A percentile compares a stretch with the other conserved stretches of the same genome.
Evolutionary conservation across 2,888 invertebrate genomes (phyloP).

Genomic region (Loripinus fragilis): DNA sequence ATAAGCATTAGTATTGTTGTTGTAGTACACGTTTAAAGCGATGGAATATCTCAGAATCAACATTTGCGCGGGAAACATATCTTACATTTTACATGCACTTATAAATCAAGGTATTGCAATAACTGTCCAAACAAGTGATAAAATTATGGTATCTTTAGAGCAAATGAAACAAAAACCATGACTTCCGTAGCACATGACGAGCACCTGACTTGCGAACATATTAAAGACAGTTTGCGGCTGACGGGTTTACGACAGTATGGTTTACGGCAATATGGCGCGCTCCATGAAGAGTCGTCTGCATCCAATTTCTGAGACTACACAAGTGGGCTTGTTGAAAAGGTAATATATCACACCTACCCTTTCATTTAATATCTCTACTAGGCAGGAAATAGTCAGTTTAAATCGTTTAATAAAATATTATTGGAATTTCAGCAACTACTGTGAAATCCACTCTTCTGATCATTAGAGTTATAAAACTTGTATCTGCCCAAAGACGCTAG

Average conservation of each 20-base stretch:
- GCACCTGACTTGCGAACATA: background rate
- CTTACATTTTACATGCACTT: background rate
- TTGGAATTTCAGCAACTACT: background rate
- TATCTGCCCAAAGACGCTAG: no score
- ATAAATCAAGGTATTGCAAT: background rate
- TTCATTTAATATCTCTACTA: background rate
- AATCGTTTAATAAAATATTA: background rate
- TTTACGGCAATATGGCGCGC: background rate
- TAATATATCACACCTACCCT: conserved; percentile 7
- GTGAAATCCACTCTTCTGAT: conserved; percentile 15
- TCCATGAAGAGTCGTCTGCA: background rate
- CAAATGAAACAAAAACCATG: background rate
- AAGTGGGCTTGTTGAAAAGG: background rate
- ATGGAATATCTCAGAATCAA: no score
- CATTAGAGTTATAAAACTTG: background rate
- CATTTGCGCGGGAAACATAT: background rate
- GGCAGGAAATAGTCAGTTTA: background rate
- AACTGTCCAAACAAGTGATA: background rate
- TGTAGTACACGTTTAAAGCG: no score
- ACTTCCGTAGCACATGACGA: conserved; percentile 4
- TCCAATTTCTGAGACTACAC: conserved; percentile 2
- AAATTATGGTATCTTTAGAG: conserved; percentile 1
- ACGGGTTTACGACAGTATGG: conserved; percentile 2
- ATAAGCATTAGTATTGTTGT: no score
- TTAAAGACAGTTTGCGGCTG: conserved; percentile 1